phyloP scores from a whole-genome alignment of 2,797 vertebrate genomes.

The Crenuchus spilurus region DNA sequence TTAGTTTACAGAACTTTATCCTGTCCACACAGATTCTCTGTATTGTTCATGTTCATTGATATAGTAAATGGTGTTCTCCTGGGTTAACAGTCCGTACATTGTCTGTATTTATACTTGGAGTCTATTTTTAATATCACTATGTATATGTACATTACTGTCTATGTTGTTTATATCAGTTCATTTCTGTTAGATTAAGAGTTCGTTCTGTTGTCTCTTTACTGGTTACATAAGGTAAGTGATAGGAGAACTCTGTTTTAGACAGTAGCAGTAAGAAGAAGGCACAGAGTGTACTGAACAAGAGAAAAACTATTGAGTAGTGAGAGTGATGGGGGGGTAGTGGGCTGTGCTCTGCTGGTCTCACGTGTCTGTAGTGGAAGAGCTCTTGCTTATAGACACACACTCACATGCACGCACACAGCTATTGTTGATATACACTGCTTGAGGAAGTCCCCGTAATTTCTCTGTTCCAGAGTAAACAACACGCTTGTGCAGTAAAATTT shows the following conservation, averaged over 20 bases:
- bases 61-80: too few relatives aligned
- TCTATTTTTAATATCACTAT: too few relatives aligned
- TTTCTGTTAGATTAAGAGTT: too few relatives aligned
- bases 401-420: constrained; percentile 18
- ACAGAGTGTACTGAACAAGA: constrained; percentile 3
- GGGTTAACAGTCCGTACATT: too few relatives aligned
- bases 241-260: neutral
- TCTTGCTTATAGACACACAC: neutral
- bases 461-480: constrained; percentile 47
- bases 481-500: constrained; percentile 32
- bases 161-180: too few relatives aligned
- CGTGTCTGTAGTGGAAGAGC: constrained; percentile 19
- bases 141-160: too few relatives aligned
- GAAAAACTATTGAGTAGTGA: constrained; percentile 16
- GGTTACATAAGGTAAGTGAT: neutral
- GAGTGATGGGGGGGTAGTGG: neutral
- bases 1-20: too few relatives aligned
- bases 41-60: too few relatives aligned
- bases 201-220: neutral
- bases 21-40: too few relatives aligned
- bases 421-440: constrained; percentile 36
- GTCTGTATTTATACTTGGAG: too few relatives aligned
- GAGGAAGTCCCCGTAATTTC: constrained; percentile 52
- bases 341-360: constrained; percentile 26
- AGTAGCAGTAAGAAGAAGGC: neutral